These are phyloP conservation scores for Leucoma salicis DNA, from an alignment of 2,888 invertebrate species.

Conservation along the genomic window DNA sequence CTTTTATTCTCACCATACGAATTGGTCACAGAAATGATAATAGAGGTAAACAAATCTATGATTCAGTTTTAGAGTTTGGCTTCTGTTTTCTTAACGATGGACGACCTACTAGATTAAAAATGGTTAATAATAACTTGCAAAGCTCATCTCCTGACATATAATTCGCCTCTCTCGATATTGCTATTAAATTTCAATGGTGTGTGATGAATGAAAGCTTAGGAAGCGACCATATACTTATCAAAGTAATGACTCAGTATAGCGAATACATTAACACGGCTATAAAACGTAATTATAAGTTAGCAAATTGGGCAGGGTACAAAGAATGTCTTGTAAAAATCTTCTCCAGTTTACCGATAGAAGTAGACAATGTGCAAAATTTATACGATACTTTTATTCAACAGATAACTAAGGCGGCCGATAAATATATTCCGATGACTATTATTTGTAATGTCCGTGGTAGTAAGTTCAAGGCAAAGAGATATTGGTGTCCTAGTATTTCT, in stretches of 20 bases:
- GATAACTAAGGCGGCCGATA: background rate
- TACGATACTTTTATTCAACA: background rate
- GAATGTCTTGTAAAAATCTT: background rate
- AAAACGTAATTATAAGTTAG: background rate
- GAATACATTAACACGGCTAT: background rate
- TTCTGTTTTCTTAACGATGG: constrained; percentile 17
- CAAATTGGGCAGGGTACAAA: background rate
- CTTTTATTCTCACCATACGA: background rate
- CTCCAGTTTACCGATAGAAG: too few species aligned
- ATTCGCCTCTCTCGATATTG: constrained; percentile 4
- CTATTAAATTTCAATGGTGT: background rate
- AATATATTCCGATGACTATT: background rate
- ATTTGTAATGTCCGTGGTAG: background rate
- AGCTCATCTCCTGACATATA: constrained; percentile 11
- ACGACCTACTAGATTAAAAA: constrained; percentile 12
- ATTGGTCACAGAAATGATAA: background rate
- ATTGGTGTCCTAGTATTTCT: background rate
- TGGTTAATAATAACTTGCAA: constrained; percentile 13
- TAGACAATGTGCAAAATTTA: background rate
- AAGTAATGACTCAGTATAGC: background rate
- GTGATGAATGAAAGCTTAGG: constrained; percentile 3
- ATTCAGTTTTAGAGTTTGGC: constrained; percentile 7
- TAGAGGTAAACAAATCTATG: background rate
- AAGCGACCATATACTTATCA: background rate
- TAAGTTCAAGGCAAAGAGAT: background rate